Percentiles rank a stretch among this genome's conserved stretches.
Conservation (phyloP, 2,797 vertebrate genomes). For the Argyrosomus regius region DNA sequence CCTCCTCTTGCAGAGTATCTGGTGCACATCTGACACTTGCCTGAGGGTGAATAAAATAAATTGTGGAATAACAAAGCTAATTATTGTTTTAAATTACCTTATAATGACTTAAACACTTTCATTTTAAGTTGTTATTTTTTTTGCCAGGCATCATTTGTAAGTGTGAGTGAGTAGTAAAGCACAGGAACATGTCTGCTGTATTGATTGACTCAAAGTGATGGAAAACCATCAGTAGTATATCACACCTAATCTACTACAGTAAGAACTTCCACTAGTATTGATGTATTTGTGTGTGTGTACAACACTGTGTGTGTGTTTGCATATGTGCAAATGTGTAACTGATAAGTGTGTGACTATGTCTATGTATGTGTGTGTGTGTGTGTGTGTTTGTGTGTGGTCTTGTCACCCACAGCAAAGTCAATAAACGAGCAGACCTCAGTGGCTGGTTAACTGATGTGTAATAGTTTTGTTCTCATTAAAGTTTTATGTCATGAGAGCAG, state of each 20-base stretch:
- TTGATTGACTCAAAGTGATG: slow-evolving; percentile 53
- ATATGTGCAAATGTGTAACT: slow-evolving; percentile 1
- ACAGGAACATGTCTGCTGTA: slow-evolving; percentile 20
- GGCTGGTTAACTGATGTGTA: slow-evolving; percentile 59
- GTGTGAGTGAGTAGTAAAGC: background rate
- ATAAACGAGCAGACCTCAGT: slow-evolving; percentile 62
- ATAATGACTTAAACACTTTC: slow-evolving; percentile 22
- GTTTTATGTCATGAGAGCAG: slow-evolving; percentile 74
- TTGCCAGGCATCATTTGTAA: background rate
- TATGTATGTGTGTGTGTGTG: background rate
- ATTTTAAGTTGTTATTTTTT: background rate
- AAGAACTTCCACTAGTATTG: background rate
- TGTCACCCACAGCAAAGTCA: slow-evolving; percentile 60
- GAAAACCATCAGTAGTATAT: slow-evolving; percentile 61
- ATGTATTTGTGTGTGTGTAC: slow-evolving; percentile 5
- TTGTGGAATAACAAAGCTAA: slow-evolving; percentile 31
- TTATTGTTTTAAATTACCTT: slow-evolving; percentile 50
- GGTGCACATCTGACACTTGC: slow-evolving; percentile 46
- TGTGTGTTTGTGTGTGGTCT: slow-evolving; percentile 57
- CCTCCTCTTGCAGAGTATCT: slow-evolving; percentile 3
- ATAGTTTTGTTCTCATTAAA: slow-evolving; percentile 85
- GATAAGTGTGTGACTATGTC: background rate
- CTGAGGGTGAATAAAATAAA: slow-evolving; percentile 15
- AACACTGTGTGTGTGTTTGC: slow-evolving; percentile 1
- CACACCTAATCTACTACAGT: slow-evolving; percentile 57